Evolutionary conservation across 2,888 invertebrate species (phyloP).

Genomic region (Lasioglossum morio): DNA sequence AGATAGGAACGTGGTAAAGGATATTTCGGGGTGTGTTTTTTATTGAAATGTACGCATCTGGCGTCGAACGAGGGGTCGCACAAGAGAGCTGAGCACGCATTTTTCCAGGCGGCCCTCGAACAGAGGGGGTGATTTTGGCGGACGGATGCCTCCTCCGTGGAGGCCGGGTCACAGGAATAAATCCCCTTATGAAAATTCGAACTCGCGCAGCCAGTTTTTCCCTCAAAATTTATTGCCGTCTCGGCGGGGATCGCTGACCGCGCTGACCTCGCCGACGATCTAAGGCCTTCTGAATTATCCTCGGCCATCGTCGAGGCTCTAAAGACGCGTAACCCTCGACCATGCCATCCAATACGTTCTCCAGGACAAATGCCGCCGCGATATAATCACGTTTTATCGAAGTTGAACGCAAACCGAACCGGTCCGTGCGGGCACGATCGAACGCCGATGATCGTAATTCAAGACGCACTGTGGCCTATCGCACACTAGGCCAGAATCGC

Average conservation of each 20-base stretch:
- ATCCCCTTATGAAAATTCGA: slow-evolving; percentile 80
- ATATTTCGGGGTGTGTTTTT: slow-evolving; percentile 71
- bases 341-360: slow-evolving; percentile 7
- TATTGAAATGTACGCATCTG: slow-evolving; percentile 79
- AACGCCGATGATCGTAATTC: slow-evolving; percentile 11
- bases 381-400: slow-evolving; percentile 41
- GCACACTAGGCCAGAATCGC: neutral
- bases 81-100: slow-evolving; percentile 74
- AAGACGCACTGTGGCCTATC: neutral
- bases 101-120: slow-evolving; percentile 59
- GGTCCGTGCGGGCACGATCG: neutral
- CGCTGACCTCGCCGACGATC: slow-evolving; percentile 50
- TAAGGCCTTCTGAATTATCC: slow-evolving; percentile 22
- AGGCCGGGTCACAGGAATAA: slow-evolving; percentile 65
- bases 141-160: slow-evolving; percentile 51
- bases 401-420: slow-evolving; percentile 33
- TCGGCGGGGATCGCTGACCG: slow-evolving; percentile 68
- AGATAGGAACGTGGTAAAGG: slow-evolving; percentile 42
- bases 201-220: slow-evolving; percentile 46
- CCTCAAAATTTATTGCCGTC: slow-evolving; percentile 72
- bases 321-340: slow-evolving; percentile 52
- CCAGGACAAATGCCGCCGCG: slow-evolving; percentile 38
- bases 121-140: slow-evolving; percentile 40
- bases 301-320: slow-evolving; percentile 33
- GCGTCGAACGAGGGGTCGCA: slow-evolving; percentile 64